Percentiles rank a stretch among this genome's conserved stretches.
Conservation (phyloP, 92 coral and sea anemone genomes). For the Epizoanthus ramosus region DNA sequence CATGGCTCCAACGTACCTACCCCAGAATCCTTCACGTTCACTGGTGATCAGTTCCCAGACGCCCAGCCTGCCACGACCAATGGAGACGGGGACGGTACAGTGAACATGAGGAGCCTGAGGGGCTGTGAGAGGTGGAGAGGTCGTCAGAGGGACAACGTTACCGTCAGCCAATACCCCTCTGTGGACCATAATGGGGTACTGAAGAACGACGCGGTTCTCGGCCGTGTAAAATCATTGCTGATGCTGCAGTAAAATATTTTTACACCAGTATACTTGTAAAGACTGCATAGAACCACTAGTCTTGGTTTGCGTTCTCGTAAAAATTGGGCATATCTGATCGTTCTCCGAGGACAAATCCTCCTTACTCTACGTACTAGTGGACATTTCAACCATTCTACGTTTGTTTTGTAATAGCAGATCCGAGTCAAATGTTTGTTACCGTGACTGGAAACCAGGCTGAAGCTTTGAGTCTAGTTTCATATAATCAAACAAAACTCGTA, state of each 20-base stretch:
- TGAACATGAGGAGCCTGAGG: constrained; percentile 67
- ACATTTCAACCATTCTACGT: too few relatives aligned
- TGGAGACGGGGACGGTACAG: constrained; percentile 87
- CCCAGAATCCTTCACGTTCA: constrained; percentile 65
- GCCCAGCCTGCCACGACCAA: constrained; percentile 54
- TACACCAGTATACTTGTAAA: too few relatives aligned
- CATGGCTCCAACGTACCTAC: constrained; percentile 71
- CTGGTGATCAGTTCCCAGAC: constrained; percentile 78
- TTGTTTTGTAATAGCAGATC: too few relatives aligned
- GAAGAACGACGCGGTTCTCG: constrained; percentile 54
- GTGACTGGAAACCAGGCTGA: too few relatives aligned
- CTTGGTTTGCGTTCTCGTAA: too few relatives aligned
- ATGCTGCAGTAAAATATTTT: constrained; percentile 24
- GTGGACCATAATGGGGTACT: constrained; percentile 70
- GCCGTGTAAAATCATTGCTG: constrained; percentile 54
- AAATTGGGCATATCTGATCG: too few relatives aligned
- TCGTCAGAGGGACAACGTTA: constrained; percentile 59
- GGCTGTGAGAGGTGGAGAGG: constrained; percentile 72
- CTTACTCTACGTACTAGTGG: too few relatives aligned
- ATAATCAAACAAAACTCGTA: too few relatives aligned
- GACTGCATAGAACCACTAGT: too few relatives aligned
- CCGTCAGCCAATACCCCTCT: constrained; percentile 50
- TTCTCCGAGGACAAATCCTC: too few relatives aligned
- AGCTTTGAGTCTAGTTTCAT: too few relatives aligned
- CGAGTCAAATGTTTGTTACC: too few relatives aligned